Evolutionary conservation across 2,797 vertebrate genomes (phyloP), one percentile per base, ranked within the genome.

Genomic region (Calcarius lapponicus): DNA sequence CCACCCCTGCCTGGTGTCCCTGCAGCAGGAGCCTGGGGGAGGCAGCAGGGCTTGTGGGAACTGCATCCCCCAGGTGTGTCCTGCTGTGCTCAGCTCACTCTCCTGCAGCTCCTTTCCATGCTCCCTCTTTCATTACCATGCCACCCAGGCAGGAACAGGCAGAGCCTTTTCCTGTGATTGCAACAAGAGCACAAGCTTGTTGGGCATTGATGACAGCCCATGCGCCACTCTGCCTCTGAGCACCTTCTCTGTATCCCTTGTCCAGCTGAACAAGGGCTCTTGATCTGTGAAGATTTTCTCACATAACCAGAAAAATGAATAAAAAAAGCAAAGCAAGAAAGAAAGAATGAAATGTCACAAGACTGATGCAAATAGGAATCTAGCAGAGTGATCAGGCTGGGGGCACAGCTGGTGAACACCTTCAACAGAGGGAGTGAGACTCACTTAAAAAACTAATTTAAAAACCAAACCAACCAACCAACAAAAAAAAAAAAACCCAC

Each of bases 61-160:
- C 36, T 45, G 50, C 2, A 4, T n/a, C 48, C 34, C 38, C 31
- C 31, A 8, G 0, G 0, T 3, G 10, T n/a, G n/a, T 47, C 47
- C 70, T 50, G 43, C 31, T 65, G 28, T 2, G 1, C 22, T 29
- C 69, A 32, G 10, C 40, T 75, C 2, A 0, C 26, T 28, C 19
- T 61, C 24, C 48, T 50, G n/a, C 34, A 69, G 9, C 70, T 62
- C 40, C 13, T 36, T 88, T 75, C 64, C 45, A 34, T 1, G 1
- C 28, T 61, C 31, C 31, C 43, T 58, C 32, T 60, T 50, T 21
- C 42, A 38, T 2, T 48, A 15, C 50, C 2, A 0, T 5, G 22
- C 15, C 17, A 51, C 13, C 3, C 48, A 32, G 29, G 7, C 22
- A 56, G 24, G 7, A 80, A 47, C 4, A 72, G 26, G 17, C 22